Conservation (phyloP, 2,888 invertebrate species). For the Cephus sareptanus region DNA sequence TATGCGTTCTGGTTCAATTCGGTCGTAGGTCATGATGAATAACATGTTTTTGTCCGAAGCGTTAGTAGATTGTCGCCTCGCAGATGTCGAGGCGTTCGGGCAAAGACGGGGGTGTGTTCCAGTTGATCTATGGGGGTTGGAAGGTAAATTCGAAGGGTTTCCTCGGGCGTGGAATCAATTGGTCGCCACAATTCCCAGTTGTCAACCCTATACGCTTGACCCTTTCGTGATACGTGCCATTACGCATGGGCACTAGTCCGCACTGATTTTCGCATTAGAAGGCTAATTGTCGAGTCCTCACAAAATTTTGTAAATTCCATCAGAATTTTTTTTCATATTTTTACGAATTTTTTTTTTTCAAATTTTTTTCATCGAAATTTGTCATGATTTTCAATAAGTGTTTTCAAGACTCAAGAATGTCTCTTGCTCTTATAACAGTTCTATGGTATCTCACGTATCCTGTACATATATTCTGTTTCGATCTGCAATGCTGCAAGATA, state of each 20-base stretch:
- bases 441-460: too few relatives aligned
- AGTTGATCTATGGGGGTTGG: conserved; percentile 31
- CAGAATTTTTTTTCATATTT: too few relatives aligned
- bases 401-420: too few relatives aligned
- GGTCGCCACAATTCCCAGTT: conserved; percentile 50
- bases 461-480: too few relatives aligned
- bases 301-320: too few relatives aligned
- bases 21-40: neutral
- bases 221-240: conserved; percentile 15
- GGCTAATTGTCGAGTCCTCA: neutral
- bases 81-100: neutral
- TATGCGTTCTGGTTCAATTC: neutral
- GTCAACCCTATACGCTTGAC: conserved; percentile 18
- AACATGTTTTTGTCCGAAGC: conserved; percentile 14
- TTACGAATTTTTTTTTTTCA: too few relatives aligned
- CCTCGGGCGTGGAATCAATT: conserved; percentile 44
- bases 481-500: too few relatives aligned
- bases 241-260: conserved; percentile 16
- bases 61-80: conserved; percentile 26
- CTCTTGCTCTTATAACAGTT: too few relatives aligned
- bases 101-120: conserved; percentile 14
- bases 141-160: conserved; percentile 37
- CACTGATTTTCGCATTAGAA: conserved; percentile 23
- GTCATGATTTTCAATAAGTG: rapidly evolving
- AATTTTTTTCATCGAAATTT: too few relatives aligned